These are phyloP conservation scores for Arge pagana DNA, from an alignment of 2,888 invertebrate genomes.

Conservation along the genomic window DNA sequence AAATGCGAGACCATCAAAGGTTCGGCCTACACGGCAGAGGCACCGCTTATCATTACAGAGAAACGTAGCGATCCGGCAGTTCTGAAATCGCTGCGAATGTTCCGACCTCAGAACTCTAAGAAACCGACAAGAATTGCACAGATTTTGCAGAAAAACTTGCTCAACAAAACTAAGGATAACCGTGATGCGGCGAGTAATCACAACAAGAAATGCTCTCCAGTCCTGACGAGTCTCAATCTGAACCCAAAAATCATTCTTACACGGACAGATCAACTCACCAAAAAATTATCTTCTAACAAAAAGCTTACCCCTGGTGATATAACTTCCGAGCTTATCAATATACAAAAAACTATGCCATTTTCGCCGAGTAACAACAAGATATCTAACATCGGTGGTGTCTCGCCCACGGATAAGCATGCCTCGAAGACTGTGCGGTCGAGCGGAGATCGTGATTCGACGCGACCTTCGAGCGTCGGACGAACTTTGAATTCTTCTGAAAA, in stretches of 20 bases:
- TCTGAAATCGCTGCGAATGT: conserved; percentile 61
- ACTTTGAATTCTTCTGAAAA: background rate
- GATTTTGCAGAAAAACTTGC: conserved; percentile 44
- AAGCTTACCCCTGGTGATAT: conserved; percentile 47
- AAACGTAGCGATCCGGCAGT: conserved; percentile 61
- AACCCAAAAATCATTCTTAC: conserved; percentile 58
- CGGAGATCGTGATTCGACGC: background rate
- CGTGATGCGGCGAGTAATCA: conserved; percentile 9
- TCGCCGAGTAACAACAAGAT: conserved; percentile 43
- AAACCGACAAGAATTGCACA: conserved; percentile 43
- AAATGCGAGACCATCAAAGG: conserved; percentile 54
- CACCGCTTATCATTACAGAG: conserved; percentile 51
- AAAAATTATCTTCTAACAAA: conserved; percentile 44
- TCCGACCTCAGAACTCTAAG: conserved; percentile 56
- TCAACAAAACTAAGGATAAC: conserved; percentile 25
- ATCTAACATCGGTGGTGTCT: no score
- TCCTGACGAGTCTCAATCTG: conserved; percentile 56
- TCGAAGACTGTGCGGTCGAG: conserved; percentile 7
- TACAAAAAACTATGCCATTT: conserved; percentile 50
- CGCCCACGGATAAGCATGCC: conserved; percentile 3
- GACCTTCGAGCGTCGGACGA: conserved; percentile 8
- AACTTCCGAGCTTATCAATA: conserved; percentile 48
- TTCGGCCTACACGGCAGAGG: conserved; percentile 50
- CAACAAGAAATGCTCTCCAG: conserved; percentile 36
- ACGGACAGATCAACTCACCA: conserved; percentile 49